These are phyloP conservation scores for Nothura maculosa DNA, from an alignment of 2,797 vertebrate species.

Conservation along the genomic window DNA sequence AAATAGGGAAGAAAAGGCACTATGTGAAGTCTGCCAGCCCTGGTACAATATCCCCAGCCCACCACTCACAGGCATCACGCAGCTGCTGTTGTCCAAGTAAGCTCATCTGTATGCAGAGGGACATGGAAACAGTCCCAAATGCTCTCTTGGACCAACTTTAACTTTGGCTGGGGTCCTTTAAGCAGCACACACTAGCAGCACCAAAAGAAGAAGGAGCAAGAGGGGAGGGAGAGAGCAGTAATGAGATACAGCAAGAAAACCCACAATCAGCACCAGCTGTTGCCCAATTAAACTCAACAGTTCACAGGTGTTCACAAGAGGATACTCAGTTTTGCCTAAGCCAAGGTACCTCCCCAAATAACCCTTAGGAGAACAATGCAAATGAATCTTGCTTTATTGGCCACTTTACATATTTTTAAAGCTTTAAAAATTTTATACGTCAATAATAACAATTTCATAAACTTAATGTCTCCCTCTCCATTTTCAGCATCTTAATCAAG, in stretches of 20 bases:
- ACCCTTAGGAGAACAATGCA: constrained; percentile 47
- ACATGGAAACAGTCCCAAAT: constrained; percentile 39
- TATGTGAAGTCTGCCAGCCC: neutral
- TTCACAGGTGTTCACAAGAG: constrained; percentile 79
- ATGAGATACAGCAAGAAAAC: constrained; percentile 76
- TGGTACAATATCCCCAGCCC: neutral
- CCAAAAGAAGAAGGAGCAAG: constrained; percentile 59
- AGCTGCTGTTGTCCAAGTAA: constrained; percentile 53
- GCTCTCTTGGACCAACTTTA: constrained; percentile 56
- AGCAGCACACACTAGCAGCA: constrained; percentile 22
- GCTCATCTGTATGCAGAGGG: constrained; percentile 10
- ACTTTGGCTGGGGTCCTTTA: constrained; percentile 51
- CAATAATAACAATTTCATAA: neutral
- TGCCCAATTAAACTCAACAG: constrained; percentile 79
- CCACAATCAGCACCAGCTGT: constrained; percentile 79
- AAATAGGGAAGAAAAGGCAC: constrained; percentile 8
- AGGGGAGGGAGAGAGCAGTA: constrained; percentile 65
- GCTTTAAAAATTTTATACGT: neutral
- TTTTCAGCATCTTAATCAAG: constrained; percentile 31
- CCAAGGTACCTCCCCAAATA: constrained; percentile 57
- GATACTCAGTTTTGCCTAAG: constrained; percentile 38
- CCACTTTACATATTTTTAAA: constrained; percentile 23
- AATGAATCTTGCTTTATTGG: constrained; percentile 36
- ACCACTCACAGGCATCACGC: neutral
- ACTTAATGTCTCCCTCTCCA: neutral